Conservation (phyloP, 2,113 vertebrate species). For the Speoplatyrhinus poulsoni region DNA sequence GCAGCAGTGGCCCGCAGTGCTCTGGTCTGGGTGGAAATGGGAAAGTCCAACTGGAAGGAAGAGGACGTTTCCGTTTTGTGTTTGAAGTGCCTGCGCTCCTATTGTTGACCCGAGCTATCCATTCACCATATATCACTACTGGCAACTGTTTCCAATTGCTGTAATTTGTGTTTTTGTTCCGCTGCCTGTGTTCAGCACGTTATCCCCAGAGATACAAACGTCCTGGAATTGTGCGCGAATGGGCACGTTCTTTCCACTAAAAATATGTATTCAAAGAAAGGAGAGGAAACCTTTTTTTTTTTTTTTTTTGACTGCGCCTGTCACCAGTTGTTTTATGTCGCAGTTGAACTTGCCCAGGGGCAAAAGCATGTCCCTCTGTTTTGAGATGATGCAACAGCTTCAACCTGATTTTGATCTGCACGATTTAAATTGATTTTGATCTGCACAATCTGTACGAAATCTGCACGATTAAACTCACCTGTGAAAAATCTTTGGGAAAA, state of each 20-base stretch:
- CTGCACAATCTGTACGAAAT: background rate
- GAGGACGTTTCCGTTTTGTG: slow-evolving; percentile 9
- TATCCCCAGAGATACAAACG: slow-evolving; percentile 11
- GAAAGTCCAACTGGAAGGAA: slow-evolving; percentile 6
- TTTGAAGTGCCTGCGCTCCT: slow-evolving; percentile 1
- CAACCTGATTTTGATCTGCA: background rate
- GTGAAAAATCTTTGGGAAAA: slow-evolving; percentile 16
- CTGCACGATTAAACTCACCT: background rate
- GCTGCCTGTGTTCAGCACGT: slow-evolving; percentile 8
- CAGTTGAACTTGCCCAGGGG: slow-evolving; percentile 2
- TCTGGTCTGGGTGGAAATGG: background rate
- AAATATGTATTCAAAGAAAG: background rate
- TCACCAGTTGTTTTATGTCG: background rate
- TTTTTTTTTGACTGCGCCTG: background rate
- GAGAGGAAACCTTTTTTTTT: slow-evolving; percentile 1
- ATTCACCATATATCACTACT: slow-evolving; percentile 12
- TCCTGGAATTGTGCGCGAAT: slow-evolving; percentile 35
- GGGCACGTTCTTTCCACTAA: background rate
- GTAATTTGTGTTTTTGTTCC: slow-evolving; percentile 11
- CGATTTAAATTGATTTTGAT: background rate
- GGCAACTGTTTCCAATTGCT: slow-evolving; percentile 24
- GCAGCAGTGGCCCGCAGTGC: background rate
- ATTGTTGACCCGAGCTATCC: slow-evolving; percentile 8
- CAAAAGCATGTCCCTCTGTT: background rate
- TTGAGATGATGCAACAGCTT: background rate